These are phyloP conservation scores for Pseudochirops corinnae DNA, from an alignment of 2,797 vertebrate genomes.

Conservation along the genomic window DNA sequence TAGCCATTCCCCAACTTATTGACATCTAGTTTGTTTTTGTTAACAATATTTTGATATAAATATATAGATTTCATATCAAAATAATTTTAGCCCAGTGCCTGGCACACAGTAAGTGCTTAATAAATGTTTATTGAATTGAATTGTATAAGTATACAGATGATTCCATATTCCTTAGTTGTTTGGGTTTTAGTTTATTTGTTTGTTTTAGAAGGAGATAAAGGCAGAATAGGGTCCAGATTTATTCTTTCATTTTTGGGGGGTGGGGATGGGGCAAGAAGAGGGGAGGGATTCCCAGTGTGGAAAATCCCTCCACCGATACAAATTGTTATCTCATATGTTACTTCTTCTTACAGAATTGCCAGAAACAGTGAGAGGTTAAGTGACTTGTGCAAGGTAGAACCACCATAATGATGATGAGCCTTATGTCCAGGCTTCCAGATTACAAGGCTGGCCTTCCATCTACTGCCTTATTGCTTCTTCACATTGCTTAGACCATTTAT, in stretches of 20 bases:
- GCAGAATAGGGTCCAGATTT: no score
- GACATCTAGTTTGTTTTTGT: no score
- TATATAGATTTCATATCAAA: no score
- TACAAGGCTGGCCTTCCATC: background rate
- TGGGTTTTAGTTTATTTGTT: no score
- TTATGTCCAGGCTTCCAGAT: background rate
- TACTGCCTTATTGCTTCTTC: background rate
- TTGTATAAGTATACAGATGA: constrained; percentile 40
- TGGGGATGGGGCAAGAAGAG: no score
- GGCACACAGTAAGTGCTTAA: no score
- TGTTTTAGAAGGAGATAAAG: no score
- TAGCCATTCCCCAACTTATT: no score
- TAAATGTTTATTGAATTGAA: no score
- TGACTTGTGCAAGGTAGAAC: background rate
- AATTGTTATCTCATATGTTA: background rate
- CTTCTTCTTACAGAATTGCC: background rate
- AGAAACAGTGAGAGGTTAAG: background rate
- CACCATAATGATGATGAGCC: background rate
- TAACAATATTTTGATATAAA: no score
- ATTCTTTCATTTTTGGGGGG: no score
- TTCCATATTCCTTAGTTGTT: background rate
- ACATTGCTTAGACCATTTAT: background rate
- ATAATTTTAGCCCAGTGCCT: no score
- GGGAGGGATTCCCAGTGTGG: background rate
- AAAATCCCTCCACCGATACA: background rate